Conservation (phyloP, 2,113 vertebrate genomes). For the Cyprinus carpio region DNA sequence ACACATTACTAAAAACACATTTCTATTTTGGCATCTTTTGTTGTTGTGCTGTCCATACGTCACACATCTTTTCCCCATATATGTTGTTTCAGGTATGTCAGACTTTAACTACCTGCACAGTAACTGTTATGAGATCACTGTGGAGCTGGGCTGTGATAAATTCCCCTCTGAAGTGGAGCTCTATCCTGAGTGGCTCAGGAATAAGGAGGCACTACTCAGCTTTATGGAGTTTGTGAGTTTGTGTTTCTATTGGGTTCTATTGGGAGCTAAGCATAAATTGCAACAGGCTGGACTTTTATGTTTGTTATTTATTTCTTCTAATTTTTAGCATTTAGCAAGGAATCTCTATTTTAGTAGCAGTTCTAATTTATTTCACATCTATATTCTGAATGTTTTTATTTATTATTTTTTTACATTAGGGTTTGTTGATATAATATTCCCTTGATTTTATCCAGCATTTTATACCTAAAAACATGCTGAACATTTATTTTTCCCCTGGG, state of each 20-base stretch:
- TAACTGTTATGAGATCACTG: constrained; percentile 93
- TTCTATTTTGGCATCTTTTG: not conserved
- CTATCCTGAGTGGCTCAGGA: constrained; percentile 88
- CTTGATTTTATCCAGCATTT: too few relatives aligned
- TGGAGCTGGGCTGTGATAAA: constrained; percentile 96
- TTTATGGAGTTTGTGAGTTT: constrained; percentile 88
- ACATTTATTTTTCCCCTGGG: too few relatives aligned
- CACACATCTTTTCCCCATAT: not conserved
- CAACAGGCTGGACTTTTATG: not conserved
- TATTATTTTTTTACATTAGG: too few relatives aligned
- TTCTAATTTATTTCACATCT: too few relatives aligned
- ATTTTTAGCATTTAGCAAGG: too few relatives aligned
- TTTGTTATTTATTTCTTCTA: not conserved
- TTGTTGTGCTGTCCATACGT: not conserved
- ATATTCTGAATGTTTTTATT: too few relatives aligned
- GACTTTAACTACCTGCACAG: constrained; percentile 97
- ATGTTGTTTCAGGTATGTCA: constrained; percentile 83
- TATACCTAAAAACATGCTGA: too few relatives aligned
- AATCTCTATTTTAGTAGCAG: too few relatives aligned
- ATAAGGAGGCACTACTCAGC: constrained; percentile 88
- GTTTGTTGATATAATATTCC: too few relatives aligned
- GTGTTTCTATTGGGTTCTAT: not conserved
- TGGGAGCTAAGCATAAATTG: not conserved
- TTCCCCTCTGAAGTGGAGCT: constrained; percentile 91
- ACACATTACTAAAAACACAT: not conserved